A percentile compares a stretch with the other conserved stretches of the same genome.
These are phyloP conservation scores for Oryzias curvinotus DNA, from an alignment of 2,113 vertebrate species.

Conservation along the genomic window DNA sequence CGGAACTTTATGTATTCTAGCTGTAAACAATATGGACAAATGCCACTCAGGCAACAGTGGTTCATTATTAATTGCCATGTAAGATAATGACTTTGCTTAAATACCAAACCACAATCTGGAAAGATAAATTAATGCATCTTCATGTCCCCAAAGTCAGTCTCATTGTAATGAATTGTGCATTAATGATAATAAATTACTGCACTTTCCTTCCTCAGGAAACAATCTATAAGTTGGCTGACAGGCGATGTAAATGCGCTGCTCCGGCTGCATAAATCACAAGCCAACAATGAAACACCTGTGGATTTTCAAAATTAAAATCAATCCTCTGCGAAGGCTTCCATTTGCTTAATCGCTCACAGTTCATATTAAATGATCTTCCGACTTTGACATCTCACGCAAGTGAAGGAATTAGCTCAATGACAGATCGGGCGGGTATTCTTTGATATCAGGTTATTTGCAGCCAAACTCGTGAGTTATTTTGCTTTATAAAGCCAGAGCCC, in stretches of 20 bases:
- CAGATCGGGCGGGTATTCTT: constrained; percentile 7
- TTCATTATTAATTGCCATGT: constrained; percentile 43
- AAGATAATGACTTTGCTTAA: constrained; percentile 56
- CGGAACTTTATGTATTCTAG: neutral
- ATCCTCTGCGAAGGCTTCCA: constrained; percentile 30
- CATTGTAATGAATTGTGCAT: constrained; percentile 45
- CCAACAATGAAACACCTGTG: constrained; percentile 52
- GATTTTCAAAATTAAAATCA: constrained; percentile 47
- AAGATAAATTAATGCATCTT: constrained; percentile 43
- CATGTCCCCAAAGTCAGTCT: constrained; percentile 29
- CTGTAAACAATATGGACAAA: constrained; percentile 9
- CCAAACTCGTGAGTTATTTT: constrained; percentile 21
- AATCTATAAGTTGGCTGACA: constrained; percentile 44
- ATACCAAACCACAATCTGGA: constrained; percentile 44
- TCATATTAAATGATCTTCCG: constrained; percentile 34
- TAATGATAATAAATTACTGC: constrained; percentile 55
- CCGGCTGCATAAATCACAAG: constrained; percentile 47
- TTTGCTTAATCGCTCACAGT: constrained; percentile 36
- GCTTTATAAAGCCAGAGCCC: constrained; percentile 35
- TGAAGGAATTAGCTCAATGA: constrained; percentile 39
- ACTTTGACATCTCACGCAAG: constrained; percentile 31
- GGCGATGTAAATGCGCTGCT: constrained; percentile 50
- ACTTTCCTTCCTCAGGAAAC: constrained; percentile 51
- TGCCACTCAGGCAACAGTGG: constrained; percentile 22
- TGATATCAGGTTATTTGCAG: constrained; percentile 26